These are phyloP conservation scores for Parus major DNA, from an alignment of 2,113 vertebrate species.

Conservation along the genomic window DNA sequence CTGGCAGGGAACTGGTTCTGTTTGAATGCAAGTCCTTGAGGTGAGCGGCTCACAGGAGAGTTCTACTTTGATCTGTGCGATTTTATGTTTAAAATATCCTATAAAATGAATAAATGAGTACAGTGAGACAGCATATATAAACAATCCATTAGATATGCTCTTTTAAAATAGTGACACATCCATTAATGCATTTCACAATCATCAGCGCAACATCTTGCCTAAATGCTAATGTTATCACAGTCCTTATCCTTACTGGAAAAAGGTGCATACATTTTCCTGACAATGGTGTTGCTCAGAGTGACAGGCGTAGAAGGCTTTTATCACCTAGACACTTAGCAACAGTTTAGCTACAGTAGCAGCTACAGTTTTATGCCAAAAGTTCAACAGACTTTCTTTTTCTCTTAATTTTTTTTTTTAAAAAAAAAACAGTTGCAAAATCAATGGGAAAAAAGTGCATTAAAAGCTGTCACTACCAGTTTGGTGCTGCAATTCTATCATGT, in stretches of 20 bases:
- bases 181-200: constrained; percentile 14
- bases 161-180: constrained; percentile 44
- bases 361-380: constrained; percentile 3
- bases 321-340: constrained; percentile 34
- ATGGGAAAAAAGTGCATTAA: background rate
- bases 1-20: constrained; percentile 24
- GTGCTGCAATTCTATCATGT: background rate
- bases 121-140: background rate
- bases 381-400: background rate
- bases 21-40: background rate
- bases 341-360: constrained; percentile 21
- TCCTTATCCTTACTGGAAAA: constrained; percentile 45
- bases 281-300: background rate
- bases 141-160: constrained; percentile 32
- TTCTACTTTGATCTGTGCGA: constrained; percentile 42
- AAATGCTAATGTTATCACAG: constrained; percentile 36
- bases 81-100: constrained; percentile 57
- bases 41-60: constrained; percentile 38
- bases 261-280: constrained; percentile 38
- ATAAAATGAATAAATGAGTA: constrained; percentile 32
- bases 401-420: background rate
- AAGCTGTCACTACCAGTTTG: background rate
- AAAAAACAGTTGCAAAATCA: background rate
- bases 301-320: constrained; percentile 39
- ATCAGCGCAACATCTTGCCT: constrained; percentile 24